These are phyloP conservation scores for Dicentrarchus labrax DNA, from an alignment of 2,113 vertebrate genomes.

Conservation along the genomic window DNA sequence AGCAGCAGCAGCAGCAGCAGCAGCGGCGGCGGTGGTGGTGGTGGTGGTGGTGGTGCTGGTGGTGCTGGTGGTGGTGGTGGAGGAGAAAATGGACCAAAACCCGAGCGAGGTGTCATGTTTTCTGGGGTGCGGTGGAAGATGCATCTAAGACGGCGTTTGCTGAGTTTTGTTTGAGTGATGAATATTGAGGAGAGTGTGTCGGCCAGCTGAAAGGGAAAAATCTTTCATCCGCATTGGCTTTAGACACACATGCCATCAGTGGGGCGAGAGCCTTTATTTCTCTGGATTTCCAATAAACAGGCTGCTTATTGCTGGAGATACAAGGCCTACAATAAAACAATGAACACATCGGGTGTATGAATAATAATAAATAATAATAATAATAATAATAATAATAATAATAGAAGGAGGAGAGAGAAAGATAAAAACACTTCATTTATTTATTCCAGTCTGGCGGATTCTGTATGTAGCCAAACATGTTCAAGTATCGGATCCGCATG, in stretches of 20 bases:
- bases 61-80: neutral
- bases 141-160: conserved; percentile 46
- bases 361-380: conserved; percentile 50
- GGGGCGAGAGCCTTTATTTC: conserved; percentile 58
- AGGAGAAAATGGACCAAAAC: conserved; percentile 43
- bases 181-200: conserved; percentile 70
- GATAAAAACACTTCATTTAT: conserved; percentile 27
- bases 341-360: conserved; percentile 34
- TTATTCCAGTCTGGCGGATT: conserved; percentile 39
- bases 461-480: conserved; percentile 88
- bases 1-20: conserved; percentile 15
- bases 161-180: conserved; percentile 66
- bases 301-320: neutral
- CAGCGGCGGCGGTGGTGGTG: too few species aligned
- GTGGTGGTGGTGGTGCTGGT: neutral
- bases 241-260: conserved; percentile 81
- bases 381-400: conserved; percentile 43
- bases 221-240: conserved; percentile 82
- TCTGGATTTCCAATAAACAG: conserved; percentile 28
- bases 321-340: conserved; percentile 1
- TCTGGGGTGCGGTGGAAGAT: conserved; percentile 40
- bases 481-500: conserved; percentile 97
- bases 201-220: conserved; percentile 66
- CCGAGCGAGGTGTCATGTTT: conserved; percentile 34
- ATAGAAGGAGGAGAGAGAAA: conserved; percentile 11